These are phyloP conservation scores for Tinea trinotella DNA, from an alignment of 2,888 invertebrate species.

Conservation along the genomic window DNA sequence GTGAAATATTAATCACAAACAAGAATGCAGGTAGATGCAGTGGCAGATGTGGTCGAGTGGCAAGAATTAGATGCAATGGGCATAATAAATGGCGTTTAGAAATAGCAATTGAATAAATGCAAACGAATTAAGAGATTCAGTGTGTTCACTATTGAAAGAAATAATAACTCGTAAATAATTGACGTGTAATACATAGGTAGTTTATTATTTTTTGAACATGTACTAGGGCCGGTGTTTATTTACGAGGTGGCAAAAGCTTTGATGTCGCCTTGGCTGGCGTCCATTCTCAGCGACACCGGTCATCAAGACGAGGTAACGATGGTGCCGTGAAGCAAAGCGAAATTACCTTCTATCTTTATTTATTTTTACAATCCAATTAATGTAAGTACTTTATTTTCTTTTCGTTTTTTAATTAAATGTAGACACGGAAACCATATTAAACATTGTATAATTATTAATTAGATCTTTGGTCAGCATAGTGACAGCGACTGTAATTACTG, in stretches of 20 bases:
- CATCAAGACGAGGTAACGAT: constrained; percentile 21
- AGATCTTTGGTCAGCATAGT: too few relatives aligned
- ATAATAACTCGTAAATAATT: not conserved
- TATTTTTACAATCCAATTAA: constrained; percentile 10
- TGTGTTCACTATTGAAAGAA: not conserved
- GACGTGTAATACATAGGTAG: constrained; percentile 18
- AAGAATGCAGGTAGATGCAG: not conserved
- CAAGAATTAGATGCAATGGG: not conserved
- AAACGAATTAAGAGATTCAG: not conserved
- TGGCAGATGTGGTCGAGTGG: not conserved
- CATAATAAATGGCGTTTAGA: not conserved
- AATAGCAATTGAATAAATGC: not conserved
- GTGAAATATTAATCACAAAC: constrained; percentile 9
- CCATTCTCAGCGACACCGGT: constrained; percentile 34
- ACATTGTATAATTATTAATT: too few relatives aligned
- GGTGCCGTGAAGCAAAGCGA: constrained; percentile 1
- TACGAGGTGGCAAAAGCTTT: constrained; percentile 54
- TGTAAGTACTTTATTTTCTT: constrained; percentile 1
- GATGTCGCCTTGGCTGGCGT: constrained; percentile 48
- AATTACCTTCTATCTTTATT: constrained; percentile 7
- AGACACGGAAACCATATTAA: not conserved
- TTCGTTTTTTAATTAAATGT: not conserved
- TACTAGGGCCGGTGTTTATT: constrained; percentile 38
- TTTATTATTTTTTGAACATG: constrained; percentile 27
- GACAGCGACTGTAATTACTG: too few relatives aligned